Conservation (phyloP, 2,797 vertebrate genomes). For the Lutjanus campechanus region DNA sequence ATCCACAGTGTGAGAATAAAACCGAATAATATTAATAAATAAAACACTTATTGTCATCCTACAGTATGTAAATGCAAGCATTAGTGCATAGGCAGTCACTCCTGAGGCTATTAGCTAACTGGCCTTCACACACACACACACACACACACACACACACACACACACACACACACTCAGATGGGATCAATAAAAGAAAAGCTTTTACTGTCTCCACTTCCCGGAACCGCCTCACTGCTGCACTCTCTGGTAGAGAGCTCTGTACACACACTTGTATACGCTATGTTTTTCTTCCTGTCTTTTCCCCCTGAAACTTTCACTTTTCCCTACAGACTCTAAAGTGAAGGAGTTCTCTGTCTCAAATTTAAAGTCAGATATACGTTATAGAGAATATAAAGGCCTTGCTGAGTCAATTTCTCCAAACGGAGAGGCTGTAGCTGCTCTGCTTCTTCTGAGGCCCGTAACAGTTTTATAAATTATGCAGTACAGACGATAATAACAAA, state of each 20-base stretch:
- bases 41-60: neutral
- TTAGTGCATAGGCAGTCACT: slow-evolving; percentile 29
- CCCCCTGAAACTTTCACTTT: neutral
- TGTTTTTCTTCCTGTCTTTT: neutral
- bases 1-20: neutral
- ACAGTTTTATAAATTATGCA: slow-evolving; percentile 67
- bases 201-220: slow-evolving; percentile 73
- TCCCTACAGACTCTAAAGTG: neutral
- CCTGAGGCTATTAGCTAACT: slow-evolving; percentile 45
- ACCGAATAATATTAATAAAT: neutral
- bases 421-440: neutral
- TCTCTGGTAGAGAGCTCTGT: slow-evolving; percentile 20
- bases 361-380: neutral
- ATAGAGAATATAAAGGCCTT: neutral
- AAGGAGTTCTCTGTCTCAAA: neutral
- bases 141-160: slow-evolving; percentile 28
- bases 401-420: neutral
- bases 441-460: neutral
- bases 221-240: slow-evolving; percentile 55
- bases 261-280: neutral
- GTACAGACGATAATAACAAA: slow-evolving; percentile 25
- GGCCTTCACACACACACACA: slow-evolving; percentile 21
- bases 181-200: slow-evolving; percentile 78
- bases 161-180: slow-evolving; percentile 29
- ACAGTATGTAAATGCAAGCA: slow-evolving; percentile 5